phyloP scores from a whole-genome alignment of 2,797 vertebrate species.

The Eleutherodactylus coqui region DNA sequence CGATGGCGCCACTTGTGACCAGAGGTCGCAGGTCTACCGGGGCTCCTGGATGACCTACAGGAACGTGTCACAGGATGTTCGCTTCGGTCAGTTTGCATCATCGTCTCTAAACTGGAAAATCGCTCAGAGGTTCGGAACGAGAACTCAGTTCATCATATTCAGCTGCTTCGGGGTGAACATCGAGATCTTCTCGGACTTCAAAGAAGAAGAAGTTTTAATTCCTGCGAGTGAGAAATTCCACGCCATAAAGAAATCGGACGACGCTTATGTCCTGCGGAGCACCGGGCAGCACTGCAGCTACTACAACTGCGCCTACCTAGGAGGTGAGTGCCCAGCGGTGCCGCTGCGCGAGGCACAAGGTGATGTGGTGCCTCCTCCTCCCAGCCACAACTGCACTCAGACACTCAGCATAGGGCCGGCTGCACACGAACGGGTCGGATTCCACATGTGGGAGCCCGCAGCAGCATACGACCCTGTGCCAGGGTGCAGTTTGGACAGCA shows the following conservation, averaged over 20 bases:
- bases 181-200: conserved; percentile 69
- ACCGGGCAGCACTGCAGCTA: conserved; percentile 70
- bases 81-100: conserved; percentile 73
- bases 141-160: conserved; percentile 68
- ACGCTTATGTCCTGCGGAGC: conserved; percentile 64
- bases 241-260: conserved; percentile 62
- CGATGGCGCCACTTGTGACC: conserved; percentile 45
- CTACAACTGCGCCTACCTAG: conserved; percentile 72
- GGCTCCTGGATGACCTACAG: conserved; percentile 52
- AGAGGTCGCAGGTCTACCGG: conserved; percentile 63
- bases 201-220: conserved; percentile 69
- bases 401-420: too few species aligned
- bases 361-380: too few species aligned
- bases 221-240: conserved; percentile 72
- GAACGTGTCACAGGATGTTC: conserved; percentile 45
- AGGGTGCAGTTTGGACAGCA: too few species aligned
- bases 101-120: conserved; percentile 65
- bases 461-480: too few species aligned
- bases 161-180: conserved; percentile 71
- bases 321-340: conserved; percentile 66
- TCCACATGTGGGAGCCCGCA: too few species aligned
- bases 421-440: too few species aligned
- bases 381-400: too few species aligned
- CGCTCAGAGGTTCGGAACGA: conserved; percentile 65
- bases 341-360: not conserved